Evolutionary conservation across 2,113 vertebrate species (phyloP).

Genomic region (Furnarius figulus): DNA sequence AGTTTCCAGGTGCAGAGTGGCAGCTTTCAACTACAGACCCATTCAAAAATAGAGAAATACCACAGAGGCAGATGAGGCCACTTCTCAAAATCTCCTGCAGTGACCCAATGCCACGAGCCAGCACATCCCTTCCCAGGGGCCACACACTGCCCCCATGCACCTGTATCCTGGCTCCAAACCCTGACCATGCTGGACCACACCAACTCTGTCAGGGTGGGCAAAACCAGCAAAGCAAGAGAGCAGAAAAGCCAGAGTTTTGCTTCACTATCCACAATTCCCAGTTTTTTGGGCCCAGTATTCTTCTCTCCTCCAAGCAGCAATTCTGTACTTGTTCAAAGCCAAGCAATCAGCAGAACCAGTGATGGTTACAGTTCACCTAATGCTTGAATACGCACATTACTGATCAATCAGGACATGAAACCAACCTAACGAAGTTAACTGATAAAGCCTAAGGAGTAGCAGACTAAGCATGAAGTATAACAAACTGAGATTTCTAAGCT

Average conservation of each 20-base stretch:
- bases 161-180: neutral
- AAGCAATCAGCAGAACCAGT: neutral
- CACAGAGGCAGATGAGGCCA: neutral
- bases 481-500: neutral
- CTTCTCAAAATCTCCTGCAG: neutral
- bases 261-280: neutral
- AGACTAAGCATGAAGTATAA: neutral
- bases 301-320: neutral
- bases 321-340: neutral
- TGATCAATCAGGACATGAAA: neutral
- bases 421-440: neutral
- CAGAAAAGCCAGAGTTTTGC: neutral
- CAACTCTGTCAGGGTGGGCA: neutral
- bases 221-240: neutral
- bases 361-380: accelerated
- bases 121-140: neutral
- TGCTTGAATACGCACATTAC: neutral
- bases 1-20: neutral
- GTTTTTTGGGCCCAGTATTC: neutral
- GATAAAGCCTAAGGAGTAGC: neutral
- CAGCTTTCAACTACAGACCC: neutral
- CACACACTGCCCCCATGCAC: accelerated
- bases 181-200: neutral
- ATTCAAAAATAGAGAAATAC: neutral
- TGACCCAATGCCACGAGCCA: neutral